phyloP scores from a whole-genome alignment of 2,888 invertebrate species.

The Endotricha flammealis region DNA sequence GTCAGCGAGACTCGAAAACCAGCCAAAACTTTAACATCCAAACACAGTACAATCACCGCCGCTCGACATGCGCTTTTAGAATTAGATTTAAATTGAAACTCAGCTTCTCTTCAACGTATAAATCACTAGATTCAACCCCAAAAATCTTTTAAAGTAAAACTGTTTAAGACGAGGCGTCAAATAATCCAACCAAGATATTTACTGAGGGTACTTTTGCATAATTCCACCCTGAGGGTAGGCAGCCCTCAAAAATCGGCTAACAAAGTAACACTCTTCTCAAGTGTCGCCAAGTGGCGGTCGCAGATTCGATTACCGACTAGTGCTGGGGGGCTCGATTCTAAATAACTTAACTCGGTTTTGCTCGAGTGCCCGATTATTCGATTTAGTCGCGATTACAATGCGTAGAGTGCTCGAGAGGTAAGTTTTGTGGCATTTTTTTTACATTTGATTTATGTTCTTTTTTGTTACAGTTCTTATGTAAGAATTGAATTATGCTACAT shows the following conservation, averaged over 20 bases:
- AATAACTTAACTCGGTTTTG: constrained; percentile 66
- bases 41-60: too few species aligned
- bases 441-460: too few species aligned
- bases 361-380: constrained; percentile 70
- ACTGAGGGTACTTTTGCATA: constrained; percentile 51
- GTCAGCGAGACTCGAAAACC: too few species aligned
- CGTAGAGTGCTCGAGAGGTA: constrained; percentile 53
- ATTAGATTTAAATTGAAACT: too few species aligned
- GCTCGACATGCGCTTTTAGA: too few species aligned
- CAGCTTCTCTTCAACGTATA: too few species aligned
- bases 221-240: constrained; percentile 38
- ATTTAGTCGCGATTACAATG: constrained; percentile 66
- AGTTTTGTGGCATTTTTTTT: constrained; percentile 38
- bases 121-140: too few species aligned
- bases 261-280: constrained; percentile 69
- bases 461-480: too few species aligned
- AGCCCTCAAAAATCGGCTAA: constrained; percentile 64
- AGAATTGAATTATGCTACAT: too few species aligned
- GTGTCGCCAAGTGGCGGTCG: constrained; percentile 69
- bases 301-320: constrained; percentile 69
- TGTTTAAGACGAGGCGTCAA: background rate
- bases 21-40: too few species aligned
- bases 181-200: constrained; percentile 33
- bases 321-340: constrained; percentile 58
- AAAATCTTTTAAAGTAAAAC: too few species aligned